Evolutionary conservation across 2,113 vertebrate genomes (phyloP), one percentile per base, ranked within the genome.

Genomic region (Varanus komodoensis): DNA sequence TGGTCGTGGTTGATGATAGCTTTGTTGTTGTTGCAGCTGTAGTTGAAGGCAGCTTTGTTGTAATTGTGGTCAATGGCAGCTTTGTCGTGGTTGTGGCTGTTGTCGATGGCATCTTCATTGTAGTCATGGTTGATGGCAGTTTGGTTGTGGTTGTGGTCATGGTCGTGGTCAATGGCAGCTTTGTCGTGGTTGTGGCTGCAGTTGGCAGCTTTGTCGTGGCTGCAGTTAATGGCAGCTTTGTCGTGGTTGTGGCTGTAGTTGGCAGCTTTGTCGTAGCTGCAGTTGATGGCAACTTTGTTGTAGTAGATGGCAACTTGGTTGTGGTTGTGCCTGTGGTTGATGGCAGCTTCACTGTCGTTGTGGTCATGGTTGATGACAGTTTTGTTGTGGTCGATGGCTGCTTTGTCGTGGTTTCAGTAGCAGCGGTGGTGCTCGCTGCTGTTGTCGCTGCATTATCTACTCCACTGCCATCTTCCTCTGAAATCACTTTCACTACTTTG

Each of bases 381-480:
- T 48, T 79, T 2, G 44, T n/a, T 25, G 32, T 74, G 21, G 68
- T 61, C 3, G 78, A 9, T 71, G 80, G 34, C 1, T 32, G 15
- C 38, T 21, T 83, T 25, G 81, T 89, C 50, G n/a, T 89, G n/a
- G n/a, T n/a, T 27, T 19, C 34, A 86, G 8, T 54, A 34, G n/a
- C 54, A 71, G 48, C 74, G n/a, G 80, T 83, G 52, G 83, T 86
- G 25, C 82, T 90, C 32, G 75, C 64, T 54, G 21, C 34, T 34
- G n/a, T 90, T 71, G 89, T 90, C 34, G 44, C 48, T 69, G 75
- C 84, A 32, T 75, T 91, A 57, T 97, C 95, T 15, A 54, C 0
- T 78, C 82, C 95, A 38, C 89, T 95, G 86, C 89, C 90, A 48
- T 12, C 69, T 23, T 96, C 95, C 68, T 96, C 94, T 69, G 73